Base-by-base conservation (phyloP, 2,797 vertebrate species). In the Halcyon badia region DNA sequence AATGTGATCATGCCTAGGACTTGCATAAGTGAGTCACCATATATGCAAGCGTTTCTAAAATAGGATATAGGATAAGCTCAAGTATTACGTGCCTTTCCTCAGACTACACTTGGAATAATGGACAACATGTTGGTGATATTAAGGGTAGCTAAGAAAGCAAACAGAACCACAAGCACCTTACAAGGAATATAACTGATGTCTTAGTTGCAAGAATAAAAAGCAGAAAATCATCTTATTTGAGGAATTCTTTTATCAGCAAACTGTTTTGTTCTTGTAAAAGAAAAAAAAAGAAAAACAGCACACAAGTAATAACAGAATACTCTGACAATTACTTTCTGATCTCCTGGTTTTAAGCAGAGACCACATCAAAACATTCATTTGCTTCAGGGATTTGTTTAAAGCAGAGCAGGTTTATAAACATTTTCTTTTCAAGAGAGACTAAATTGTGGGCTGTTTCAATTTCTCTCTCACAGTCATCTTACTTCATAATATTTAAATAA, bases 361-460 rank as follows among this genome's bases (percentile, higher is more conserved):
- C 26, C 28, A 71, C 35, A 91, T 87, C 41, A 72, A 92, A 89
- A 56, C 35, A 71, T 20, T 48, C 6, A 64, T 68, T 75, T 92
- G 39, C 35, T 71, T 90, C n/a, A 26, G 25, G 35, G 52, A 84
- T 84, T 84, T 81, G 15, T 78, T 92, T 82, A 54, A 87, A 85
- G 46, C 26, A 39, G 5, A 84, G n/a, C 10, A 68, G 39, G n/a
- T 44, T 91, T 51, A 71, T 22, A 70, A 75, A 77, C 12, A 22
- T n/a, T 70, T 77, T 77, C 42, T 85, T 83, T 73, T 73, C 56
- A 83, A 64, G 46, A n/a, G 25, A 88, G n/a, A 73, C 48, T 37
- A 62, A 44, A 9, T 16, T 51, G 15, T 42, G 15, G 56, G 31
- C 42, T 60, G 12, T 62, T 92, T 83, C 0, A 0, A 60, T 42